Evolutionary conservation across 2,888 invertebrate species (phyloP).

Genomic region (Crossocerus cetratus): DNA sequence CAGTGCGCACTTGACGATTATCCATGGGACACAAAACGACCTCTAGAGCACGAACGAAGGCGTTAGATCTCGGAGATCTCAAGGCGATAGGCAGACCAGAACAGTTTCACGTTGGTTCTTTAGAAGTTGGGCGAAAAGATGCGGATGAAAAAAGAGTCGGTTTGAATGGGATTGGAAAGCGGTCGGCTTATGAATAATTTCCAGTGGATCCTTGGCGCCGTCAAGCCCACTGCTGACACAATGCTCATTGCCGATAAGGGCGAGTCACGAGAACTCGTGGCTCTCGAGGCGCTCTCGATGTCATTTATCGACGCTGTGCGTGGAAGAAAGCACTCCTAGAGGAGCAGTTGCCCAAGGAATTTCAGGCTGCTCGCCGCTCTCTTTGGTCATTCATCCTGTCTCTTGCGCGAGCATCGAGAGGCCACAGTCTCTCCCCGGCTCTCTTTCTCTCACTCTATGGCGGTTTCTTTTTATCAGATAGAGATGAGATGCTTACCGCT

Average conservation of each 20-base stretch:
- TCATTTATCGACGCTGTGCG: conserved; percentile 30
- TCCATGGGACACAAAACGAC: no score
- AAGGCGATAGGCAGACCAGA: no score
- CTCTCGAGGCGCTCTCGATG: conserved; percentile 15
- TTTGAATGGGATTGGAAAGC: no score
- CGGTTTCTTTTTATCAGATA: conserved; percentile 70
- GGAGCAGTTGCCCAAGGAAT: conserved; percentile 14
- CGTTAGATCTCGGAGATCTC: no score
- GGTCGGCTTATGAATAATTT: conserved; percentile 5
- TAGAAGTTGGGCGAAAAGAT: no score
- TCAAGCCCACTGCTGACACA: no score
- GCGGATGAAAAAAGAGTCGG: no score
- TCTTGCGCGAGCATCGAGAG: neutral
- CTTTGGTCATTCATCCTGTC: conserved; percentile 19
- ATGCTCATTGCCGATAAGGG: conserved; percentile 7
- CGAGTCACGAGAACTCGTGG: conserved; percentile 17
- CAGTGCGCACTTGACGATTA: no score
- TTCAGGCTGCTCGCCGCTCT: conserved; percentile 27
- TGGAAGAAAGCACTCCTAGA: conserved; percentile 51
- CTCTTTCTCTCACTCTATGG: conserved; percentile 19
- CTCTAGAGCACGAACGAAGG: no score
- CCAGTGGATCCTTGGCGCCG: neutral
- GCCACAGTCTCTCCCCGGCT: neutral
- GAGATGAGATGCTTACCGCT: conserved; percentile 66
- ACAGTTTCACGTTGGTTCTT: no score